Percentiles rank a stretch among this genome's conserved stretches.
Evolutionary conservation across 2,888 invertebrate species (phyloP).

Genomic region (Caenorhabditis sp.): DNA sequence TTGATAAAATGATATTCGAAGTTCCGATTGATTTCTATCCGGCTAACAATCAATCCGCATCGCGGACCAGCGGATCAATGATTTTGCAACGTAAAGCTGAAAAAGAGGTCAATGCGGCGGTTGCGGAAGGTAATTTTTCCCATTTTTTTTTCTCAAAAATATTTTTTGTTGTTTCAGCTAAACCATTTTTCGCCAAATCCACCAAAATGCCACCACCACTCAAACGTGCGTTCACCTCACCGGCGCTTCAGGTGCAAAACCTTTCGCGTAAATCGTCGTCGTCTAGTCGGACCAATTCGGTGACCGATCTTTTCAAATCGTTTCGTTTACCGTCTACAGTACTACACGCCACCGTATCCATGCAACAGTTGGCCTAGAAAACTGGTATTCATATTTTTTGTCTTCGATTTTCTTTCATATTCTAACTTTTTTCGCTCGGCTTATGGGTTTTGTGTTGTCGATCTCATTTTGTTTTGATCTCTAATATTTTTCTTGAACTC

Average conservation of each 20-base stretch:
- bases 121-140: constrained; percentile 23
- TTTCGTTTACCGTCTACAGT: not conserved
- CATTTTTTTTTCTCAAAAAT: not conserved
- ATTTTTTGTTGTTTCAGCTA: constrained; percentile 20
- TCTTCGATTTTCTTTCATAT: too few relatives aligned
- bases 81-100: not conserved
- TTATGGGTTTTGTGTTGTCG: too few relatives aligned
- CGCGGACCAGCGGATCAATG: not conserved
- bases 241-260: constrained; percentile 32
- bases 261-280: constrained; percentile 28
- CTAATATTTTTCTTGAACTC: too few relatives aligned
- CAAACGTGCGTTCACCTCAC: constrained; percentile 37
- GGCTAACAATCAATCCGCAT: constrained; percentile 19
- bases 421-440: too few relatives aligned
- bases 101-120: constrained; percentile 16
- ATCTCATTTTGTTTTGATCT: too few relatives aligned
- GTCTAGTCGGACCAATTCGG: constrained; percentile 26
- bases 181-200: not conserved
- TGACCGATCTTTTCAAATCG: constrained; percentile 25
- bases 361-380: not conserved
- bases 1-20: constrained; percentile 39
- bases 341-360: not conserved
- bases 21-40: constrained; percentile 43
- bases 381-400: too few relatives aligned
- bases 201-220: constrained; percentile 18